A percentile compares a stretch with the other conserved stretches of the same genome.
Evolutionary conservation across 2,797 vertebrate species (phyloP).

Genomic region (Neosalanx taihuensis): DNA sequence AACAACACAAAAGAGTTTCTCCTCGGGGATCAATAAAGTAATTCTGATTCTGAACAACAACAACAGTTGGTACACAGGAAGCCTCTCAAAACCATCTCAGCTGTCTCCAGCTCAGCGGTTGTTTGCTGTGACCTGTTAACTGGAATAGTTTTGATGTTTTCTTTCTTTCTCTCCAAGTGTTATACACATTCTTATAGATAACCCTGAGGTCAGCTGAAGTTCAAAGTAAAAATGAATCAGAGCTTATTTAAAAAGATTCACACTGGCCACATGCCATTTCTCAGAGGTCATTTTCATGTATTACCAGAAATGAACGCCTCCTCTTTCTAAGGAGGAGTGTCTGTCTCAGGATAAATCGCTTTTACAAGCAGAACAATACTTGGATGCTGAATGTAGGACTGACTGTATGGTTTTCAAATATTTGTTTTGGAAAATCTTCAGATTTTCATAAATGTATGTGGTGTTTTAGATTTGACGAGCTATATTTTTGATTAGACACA

Average conservation of each 20-base stretch:
- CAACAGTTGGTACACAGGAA: slow-evolving; percentile 18
- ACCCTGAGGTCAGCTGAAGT: slow-evolving; percentile 13
- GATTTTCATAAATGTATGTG: neutral
- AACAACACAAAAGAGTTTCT: no score
- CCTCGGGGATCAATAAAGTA: no score
- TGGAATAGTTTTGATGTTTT: slow-evolving; percentile 24
- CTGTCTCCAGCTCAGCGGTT: slow-evolving; percentile 28
- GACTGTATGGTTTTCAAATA: no score
- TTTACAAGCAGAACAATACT: neutral
- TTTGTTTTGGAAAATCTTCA: no score
- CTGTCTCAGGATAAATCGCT: neutral
- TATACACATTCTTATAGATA: slow-evolving; percentile 3
- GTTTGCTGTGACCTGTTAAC: slow-evolving; percentile 18
- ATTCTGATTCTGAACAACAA: no score
- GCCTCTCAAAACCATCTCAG: slow-evolving; percentile 44
- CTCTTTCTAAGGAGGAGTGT: slow-evolving; percentile 4
- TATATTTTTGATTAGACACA: neutral
- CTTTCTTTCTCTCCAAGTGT: neutral
- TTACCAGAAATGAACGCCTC: slow-evolving; percentile 19
- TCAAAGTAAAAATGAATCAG: slow-evolving; percentile 12
- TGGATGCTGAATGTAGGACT: neutral
- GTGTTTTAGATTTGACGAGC: neutral
- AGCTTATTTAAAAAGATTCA: slow-evolving; percentile 30
- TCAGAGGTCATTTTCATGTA: slow-evolving; percentile 34
- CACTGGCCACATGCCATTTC: slow-evolving; percentile 35